Percentiles rank a stretch among this genome's conserved stretches.
These are phyloP conservation scores for Mus pahari DNA, from an alignment of 2,113 vertebrate genomes.

Conservation along the genomic window DNA sequence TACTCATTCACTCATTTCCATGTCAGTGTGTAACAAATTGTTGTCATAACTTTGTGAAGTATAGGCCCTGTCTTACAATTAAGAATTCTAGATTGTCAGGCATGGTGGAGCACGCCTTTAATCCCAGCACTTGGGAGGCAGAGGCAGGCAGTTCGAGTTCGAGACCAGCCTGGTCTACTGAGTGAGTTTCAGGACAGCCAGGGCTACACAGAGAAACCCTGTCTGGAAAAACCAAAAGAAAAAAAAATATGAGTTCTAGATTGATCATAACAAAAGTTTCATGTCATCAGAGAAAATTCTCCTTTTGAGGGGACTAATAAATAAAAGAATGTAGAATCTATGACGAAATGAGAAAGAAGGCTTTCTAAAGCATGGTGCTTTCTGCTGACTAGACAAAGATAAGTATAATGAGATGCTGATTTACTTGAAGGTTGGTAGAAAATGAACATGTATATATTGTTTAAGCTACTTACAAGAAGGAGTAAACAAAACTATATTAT, in stretches of 20 bases:
- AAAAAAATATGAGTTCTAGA: neutral
- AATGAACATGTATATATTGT: neutral
- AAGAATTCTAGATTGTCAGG: neutral
- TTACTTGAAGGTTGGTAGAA: neutral
- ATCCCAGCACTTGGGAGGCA: too few species aligned
- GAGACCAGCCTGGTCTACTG: too few species aligned
- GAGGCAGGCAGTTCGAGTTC: too few species aligned
- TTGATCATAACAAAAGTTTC: neutral
- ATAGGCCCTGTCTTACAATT: neutral
- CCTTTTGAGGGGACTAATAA: neutral
- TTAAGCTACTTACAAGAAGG: neutral
- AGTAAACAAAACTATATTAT: neutral
- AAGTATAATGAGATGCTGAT: neutral
- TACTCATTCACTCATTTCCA: neutral
- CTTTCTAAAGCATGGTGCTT: neutral
- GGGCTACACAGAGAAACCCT: too few species aligned
- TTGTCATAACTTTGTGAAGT: neutral
- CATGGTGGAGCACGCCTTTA: too few species aligned
- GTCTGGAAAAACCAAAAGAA: too few species aligned
- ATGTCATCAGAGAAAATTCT: neutral
- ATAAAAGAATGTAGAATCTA: neutral
- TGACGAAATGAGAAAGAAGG: neutral
- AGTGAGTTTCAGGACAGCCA: too few species aligned
- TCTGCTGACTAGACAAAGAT: neutral
- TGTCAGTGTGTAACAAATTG: neutral